A percentile compares a stretch with the other conserved stretches of the same genome.
Evolutionary conservation across 1,140 invertebrate species (phyloP).

Genomic region (Cherax destructor): DNA sequence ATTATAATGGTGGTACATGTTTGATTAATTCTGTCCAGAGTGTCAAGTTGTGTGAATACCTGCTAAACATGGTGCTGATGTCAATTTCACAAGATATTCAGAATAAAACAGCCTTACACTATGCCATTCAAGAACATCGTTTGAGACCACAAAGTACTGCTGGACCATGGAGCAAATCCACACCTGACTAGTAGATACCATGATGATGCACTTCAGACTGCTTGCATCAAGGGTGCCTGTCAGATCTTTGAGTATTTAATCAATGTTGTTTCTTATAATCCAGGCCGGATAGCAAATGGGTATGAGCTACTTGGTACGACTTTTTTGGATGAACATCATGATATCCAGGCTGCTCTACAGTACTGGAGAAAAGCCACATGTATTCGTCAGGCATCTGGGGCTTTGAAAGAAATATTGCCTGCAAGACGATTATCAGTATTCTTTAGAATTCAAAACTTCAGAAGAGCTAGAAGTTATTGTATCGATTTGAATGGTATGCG

Average conservation of each 20-base stretch:
- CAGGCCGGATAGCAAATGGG: constrained; percentile 85
- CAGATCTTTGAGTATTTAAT: constrained; percentile 87
- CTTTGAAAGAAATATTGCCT: constrained; percentile 75
- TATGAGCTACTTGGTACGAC: constrained; percentile 90
- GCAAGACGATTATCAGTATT: constrained; percentile 81
- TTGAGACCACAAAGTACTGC: constrained; percentile 86
- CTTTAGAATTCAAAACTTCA: constrained; percentile 83
- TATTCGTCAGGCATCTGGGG: constrained; percentile 72
- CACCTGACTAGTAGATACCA: constrained; percentile 85
- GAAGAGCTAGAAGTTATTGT: constrained; percentile 83
- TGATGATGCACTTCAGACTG: constrained; percentile 93
- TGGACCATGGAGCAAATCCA: constrained; percentile 88
- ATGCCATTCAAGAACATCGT: constrained; percentile 92
- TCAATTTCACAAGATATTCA: constrained; percentile 85
- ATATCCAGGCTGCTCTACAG: constrained; percentile 73
- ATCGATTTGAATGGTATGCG: constrained; percentile 87
- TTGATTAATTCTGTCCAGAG: constrained; percentile 95
- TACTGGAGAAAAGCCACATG: constrained; percentile 73
- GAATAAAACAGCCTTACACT: constrained; percentile 93
- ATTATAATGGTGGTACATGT: constrained; percentile 95
- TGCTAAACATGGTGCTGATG: constrained; percentile 77
- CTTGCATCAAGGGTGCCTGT: constrained; percentile 90
- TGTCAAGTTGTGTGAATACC: constrained; percentile 86
- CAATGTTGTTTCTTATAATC: constrained; percentile 74
- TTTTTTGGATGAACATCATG: constrained; percentile 82